These are phyloP conservation scores for Agrochola macilenta DNA, from an alignment of 2,888 invertebrate species.

Conservation along the genomic window DNA sequence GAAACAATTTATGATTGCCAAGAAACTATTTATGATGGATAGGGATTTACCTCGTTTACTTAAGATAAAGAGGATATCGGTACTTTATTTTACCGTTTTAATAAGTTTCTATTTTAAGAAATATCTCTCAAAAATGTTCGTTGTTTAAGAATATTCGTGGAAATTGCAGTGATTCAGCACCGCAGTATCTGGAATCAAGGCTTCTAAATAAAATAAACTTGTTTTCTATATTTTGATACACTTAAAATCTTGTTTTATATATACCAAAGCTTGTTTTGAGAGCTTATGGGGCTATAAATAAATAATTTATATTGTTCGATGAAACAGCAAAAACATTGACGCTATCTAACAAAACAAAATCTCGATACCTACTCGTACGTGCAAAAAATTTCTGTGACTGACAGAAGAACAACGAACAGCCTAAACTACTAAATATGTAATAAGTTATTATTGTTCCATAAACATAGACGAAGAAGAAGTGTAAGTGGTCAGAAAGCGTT, in stretches of 20 bases:
- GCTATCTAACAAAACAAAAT: neutral
- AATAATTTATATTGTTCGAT: neutral
- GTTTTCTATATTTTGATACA: constrained; percentile 7
- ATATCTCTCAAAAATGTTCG: neutral
- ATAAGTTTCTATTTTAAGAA: neutral
- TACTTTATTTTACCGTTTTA: constrained; percentile 9
- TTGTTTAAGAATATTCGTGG: neutral
- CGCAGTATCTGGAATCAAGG: neutral
- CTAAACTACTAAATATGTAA: neutral
- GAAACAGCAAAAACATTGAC: neutral
- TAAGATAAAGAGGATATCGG: constrained; percentile 15
- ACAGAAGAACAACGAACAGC: neutral
- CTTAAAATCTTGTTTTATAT: neutral
- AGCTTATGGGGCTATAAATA: neutral
- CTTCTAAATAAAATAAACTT: neutral
- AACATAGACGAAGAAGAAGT: neutral
- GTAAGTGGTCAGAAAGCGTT: neutral
- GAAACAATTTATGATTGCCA: constrained; percentile 6
- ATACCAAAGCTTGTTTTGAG: neutral
- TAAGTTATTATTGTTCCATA: neutral
- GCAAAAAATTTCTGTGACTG: neutral
- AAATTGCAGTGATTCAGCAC: constrained; percentile 1
- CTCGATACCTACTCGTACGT: too few relatives aligned
- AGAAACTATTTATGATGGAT: neutral
- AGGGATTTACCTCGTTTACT: constrained; percentile 9